Evolutionary conservation across 1,140 invertebrate species (phyloP), one percentile per base, ranked within the genome.

Genomic region (Pantala flavescens): DNA sequence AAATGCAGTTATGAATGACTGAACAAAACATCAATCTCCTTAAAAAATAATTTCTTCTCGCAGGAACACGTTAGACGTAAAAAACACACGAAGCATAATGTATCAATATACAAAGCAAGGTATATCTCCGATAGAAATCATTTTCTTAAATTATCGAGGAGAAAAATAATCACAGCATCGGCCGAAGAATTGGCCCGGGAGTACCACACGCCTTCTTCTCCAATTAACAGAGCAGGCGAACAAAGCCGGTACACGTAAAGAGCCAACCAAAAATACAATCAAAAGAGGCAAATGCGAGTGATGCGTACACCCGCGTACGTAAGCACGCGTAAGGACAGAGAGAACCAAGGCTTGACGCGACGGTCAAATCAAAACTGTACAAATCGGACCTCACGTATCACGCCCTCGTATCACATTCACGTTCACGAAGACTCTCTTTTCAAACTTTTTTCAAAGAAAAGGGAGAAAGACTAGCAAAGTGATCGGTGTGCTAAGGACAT

Each of bases 21-120:
- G 49, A 63, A 63, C n/a, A 63, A 63, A 63, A 63, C 49, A 63
- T 63, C 49, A 63, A 63, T 63, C n/a, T 21, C n/a, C n/a, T 63
- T 63, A 63, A 63, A 63, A 63, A 63, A 63, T 63, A 63, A 63
- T 21, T 16, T 16, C n/a, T 63, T 21, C 14, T 63, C n/a, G 12
- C 14, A 63, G 49, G n/a, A 63, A 63, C n/a, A 63, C 49, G 49
- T 63, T 63, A 63, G n/a, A 63, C 14, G 16, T 16, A 19, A 16
- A 63, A 63, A 63, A 63, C 49, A 63, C 14, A 19, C n/a, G 49
- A 63, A 63, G 49, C 49, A 63, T 63, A 12, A 21, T 63, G n/a
- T 63, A 16, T 63, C 49, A 63, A 19, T 16, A 14, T 63, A 63
- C 49, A 63, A 63, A 63, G 49, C 49, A 21, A 21, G 2, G 28